Base-by-base conservation (phyloP, 2,888 invertebrate species). In the Agelastica alni region DNA sequence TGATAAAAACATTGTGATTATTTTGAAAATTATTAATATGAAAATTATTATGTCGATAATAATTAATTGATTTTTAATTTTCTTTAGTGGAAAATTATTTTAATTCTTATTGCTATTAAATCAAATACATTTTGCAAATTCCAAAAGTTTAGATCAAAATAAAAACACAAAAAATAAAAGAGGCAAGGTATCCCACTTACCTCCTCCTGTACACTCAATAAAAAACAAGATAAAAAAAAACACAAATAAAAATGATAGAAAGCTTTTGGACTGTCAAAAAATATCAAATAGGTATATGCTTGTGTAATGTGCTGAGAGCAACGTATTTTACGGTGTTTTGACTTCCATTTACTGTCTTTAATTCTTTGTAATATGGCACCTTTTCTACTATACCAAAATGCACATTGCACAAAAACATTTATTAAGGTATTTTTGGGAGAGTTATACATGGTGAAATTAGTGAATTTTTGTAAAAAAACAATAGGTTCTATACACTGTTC, bases 221-320 rank as follows among this genome's bases (percentile, higher is more conserved):
- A 18, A 14, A 51, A 56, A 51, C 30, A 45, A 43, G 12, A 36
- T 32, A 49, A 49, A n/a, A n/a, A n/a, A n/a, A n/a, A n/a, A n/a
- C n/a, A n/a, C n/a, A n/a, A n/a, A n/a, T n/a, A n/a, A n/a, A n/a
- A n/a, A n/a, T n/a, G n/a, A n/a, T n/a, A n/a, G n/a, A 56, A 56
- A 58, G 63, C 62, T 65, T n/a, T n/a, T 67, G 64, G 64, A 65
- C 64, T 67, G 56, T 58, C 48, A 42, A 31, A 57, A 55, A 49
- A 39, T 47, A 39, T 47, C 51, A 53, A 49, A 34, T 53, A 56
- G 56, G 52, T n/a, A n/a, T n/a, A 32, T 49, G 71, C 73, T 72
- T 72, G 73, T 73, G 72, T 72, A 73, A 72, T 70, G 70, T 72
- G 73, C 73, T 57, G 59, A 62, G 53, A 62, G 56, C 62, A 58